phyloP scores from a whole-genome alignment of 1,140 invertebrate genomes.

The Leptinotarsa lineolata region DNA sequence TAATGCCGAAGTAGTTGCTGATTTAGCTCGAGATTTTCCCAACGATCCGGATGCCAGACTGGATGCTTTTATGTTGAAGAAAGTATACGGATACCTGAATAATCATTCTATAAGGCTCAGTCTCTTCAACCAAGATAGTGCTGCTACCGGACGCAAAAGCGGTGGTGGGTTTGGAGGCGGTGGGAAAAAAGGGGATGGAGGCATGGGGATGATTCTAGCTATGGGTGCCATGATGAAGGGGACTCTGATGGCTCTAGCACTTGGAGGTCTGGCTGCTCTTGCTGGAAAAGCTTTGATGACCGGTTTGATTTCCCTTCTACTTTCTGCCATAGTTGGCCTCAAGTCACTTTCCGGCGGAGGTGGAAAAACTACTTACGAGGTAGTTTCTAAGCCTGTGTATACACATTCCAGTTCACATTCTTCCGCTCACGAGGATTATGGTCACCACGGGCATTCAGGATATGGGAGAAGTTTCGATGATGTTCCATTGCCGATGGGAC shows the following conservation, averaged over 20 bases:
- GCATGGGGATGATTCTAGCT: constrained; percentile 63
- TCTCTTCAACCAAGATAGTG: constrained; percentile 60
- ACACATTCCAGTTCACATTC: constrained; percentile 73
- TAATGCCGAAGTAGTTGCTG: constrained; percentile 69
- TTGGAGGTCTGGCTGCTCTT: constrained; percentile 75
- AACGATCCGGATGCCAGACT: constrained; percentile 76
- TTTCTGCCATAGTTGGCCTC: constrained; percentile 76
- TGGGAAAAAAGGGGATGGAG: constrained; percentile 62
- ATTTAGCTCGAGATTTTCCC: constrained; percentile 73
- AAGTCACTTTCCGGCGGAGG: constrained; percentile 71
- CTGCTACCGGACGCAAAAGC: constrained; percentile 55
- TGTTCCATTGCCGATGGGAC: constrained; percentile 53
- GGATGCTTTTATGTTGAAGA: constrained; percentile 74
- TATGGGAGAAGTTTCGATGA: constrained; percentile 58
- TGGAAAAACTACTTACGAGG: constrained; percentile 81
- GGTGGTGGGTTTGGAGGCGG: constrained; percentile 58
- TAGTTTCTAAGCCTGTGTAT: constrained; percentile 80
- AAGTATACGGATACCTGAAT: constrained; percentile 71
- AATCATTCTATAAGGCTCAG: constrained; percentile 74
- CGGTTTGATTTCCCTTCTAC: constrained; percentile 75
- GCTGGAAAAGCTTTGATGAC: constrained; percentile 86
- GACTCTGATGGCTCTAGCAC: constrained; percentile 73
- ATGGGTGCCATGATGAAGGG: constrained; percentile 70
- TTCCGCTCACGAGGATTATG: constrained; percentile 66
- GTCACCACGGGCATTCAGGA: constrained; percentile 63